Evolutionary conservation across 2,113 vertebrate species (phyloP).

Genomic region (Alectura lathami): DNA sequence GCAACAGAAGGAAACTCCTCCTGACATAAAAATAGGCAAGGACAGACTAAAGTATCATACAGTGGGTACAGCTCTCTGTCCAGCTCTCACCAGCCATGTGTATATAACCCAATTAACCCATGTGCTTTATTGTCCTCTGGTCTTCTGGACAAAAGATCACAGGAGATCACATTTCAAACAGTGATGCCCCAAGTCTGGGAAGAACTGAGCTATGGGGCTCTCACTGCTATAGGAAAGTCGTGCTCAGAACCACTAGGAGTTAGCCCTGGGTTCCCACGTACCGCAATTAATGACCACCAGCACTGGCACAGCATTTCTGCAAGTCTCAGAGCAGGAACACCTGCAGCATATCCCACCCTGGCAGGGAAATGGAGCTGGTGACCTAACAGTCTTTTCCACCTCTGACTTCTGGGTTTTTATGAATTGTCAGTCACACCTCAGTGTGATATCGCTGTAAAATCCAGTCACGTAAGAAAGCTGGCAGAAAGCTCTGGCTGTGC

Average conservation of each 20-base stretch:
- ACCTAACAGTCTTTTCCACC: not conserved
- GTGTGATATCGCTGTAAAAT: not conserved
- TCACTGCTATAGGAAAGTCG: not conserved
- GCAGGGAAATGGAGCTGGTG: slow-evolving; percentile 20
- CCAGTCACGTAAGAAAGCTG: not conserved
- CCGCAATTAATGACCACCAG: not conserved
- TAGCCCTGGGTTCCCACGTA: not conserved
- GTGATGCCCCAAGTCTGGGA: not conserved
- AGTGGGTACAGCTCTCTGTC: not conserved
- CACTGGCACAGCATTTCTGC: not conserved
- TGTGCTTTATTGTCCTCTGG: not conserved
- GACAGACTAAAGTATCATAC: not conserved
- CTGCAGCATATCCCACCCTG: not conserved
- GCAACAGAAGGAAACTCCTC: not conserved
- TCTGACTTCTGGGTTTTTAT: not conserved
- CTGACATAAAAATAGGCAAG: not conserved
- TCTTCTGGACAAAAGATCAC: not conserved
- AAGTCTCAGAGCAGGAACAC: not conserved
- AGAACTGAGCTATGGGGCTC: not conserved
- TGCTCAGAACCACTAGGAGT: not conserved
- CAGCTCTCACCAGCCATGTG: not conserved
- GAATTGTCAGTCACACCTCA: slow-evolving; percentile 4
- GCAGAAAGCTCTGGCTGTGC: not conserved
- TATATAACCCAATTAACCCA: not conserved
- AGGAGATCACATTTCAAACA: not conserved